Conservation (phyloP, 2,888 invertebrate genomes). For the Eledona agricola region DNA sequence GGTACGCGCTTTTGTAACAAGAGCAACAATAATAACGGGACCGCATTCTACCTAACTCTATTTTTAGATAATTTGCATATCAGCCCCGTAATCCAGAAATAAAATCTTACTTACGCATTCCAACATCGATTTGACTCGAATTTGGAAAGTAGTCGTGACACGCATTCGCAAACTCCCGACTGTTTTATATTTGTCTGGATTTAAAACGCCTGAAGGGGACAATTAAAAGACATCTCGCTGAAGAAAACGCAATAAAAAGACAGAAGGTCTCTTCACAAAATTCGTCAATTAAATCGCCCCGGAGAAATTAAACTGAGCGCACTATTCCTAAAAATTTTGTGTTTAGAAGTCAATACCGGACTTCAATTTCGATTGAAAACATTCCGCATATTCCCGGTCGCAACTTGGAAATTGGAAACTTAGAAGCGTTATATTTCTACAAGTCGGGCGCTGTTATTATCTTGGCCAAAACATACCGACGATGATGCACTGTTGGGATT, state of each 20-base stretch:
- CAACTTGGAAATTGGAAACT: conserved; percentile 28
- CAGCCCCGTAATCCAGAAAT: conserved; percentile 49
- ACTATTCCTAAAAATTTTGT: too few species aligned
- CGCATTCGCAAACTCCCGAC: conserved; percentile 34
- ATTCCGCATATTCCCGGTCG: too few species aligned
- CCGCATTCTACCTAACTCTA: conserved; percentile 11
- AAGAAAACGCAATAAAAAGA: too few species aligned
- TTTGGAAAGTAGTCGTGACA: conserved; percentile 33
- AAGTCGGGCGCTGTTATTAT: conserved; percentile 20
- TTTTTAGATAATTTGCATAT: conserved; percentile 47
- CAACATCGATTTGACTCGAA: conserved; percentile 42
- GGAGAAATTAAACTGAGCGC: too few species aligned
- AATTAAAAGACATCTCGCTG: too few species aligned
- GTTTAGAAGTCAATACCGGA: too few species aligned
- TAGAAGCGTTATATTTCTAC: conserved; percentile 28
- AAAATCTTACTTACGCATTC: conserved; percentile 50
- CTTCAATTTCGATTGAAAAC: conserved; percentile 14
- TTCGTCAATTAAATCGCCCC: too few species aligned
- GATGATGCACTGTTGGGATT: conserved; percentile 28
- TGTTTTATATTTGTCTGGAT: too few species aligned
- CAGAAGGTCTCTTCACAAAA: too few species aligned
- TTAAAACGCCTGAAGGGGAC: too few species aligned
- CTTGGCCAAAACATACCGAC: conserved; percentile 19
- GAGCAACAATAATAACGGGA: conserved; percentile 4
- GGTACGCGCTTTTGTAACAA: background rate